These are phyloP conservation scores for Pantelozetes paolii DNA, from an alignment of 2,888 invertebrate species.

Conservation along the genomic window DNA sequence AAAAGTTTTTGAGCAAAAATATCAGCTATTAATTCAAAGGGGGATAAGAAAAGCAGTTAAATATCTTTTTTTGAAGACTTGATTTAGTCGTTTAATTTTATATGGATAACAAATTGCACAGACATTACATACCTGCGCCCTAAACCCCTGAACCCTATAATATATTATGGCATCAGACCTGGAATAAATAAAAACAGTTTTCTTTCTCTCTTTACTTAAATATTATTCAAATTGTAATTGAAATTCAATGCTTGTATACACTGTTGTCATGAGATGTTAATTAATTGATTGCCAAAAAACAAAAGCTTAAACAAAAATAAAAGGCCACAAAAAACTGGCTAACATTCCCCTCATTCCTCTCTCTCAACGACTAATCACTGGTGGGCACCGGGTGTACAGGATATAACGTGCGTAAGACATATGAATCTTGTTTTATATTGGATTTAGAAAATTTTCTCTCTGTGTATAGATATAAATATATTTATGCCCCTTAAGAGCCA, in stretches of 20 bases:
- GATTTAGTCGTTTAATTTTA: background rate
- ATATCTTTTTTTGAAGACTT: background rate
- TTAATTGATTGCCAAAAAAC: background rate
- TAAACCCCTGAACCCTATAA: background rate
- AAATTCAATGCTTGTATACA: background rate
- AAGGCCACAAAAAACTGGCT: too few relatives aligned
- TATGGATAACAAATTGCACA: background rate
- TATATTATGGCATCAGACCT: background rate
- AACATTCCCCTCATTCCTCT: too few relatives aligned
- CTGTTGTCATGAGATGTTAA: background rate
- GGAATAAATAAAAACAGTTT: too few relatives aligned
- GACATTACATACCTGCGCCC: background rate
- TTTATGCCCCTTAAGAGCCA: too few relatives aligned
- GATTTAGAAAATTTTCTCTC: background rate
- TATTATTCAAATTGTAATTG: background rate
- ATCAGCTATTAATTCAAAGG: too few relatives aligned
- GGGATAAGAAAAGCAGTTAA: too few relatives aligned
- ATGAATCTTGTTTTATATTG: background rate
- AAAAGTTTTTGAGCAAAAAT: too few relatives aligned
- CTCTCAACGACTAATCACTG: too few relatives aligned
- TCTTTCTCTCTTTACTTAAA: background rate
- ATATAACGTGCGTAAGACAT: constrained; percentile 6
- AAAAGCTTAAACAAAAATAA: background rate
- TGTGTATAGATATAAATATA: background rate
- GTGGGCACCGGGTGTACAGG: background rate